Percentiles rank a stretch among this genome's conserved stretches.
These are phyloP conservation scores for Paradisaea rubra DNA, from an alignment of 2,113 vertebrate genomes.

Conservation along the genomic window DNA sequence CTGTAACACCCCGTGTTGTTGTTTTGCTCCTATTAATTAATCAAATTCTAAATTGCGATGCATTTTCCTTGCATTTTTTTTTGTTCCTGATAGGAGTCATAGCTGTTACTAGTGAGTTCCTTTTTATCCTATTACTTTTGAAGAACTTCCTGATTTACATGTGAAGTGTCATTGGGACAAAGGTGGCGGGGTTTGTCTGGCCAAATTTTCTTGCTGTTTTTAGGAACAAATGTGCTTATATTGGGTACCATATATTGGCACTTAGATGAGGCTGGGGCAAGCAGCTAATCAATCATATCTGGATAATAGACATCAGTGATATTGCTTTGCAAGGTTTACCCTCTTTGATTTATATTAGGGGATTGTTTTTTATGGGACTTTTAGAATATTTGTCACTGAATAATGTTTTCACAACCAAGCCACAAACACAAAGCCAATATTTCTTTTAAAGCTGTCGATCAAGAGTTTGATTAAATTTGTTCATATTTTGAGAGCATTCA, in stretches of 20 bases:
- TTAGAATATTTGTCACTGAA: slow-evolving; percentile 58
- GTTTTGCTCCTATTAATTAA: neutral
- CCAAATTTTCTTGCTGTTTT: slow-evolving; percentile 12
- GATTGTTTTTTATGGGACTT: slow-evolving; percentile 49
- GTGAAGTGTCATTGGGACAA: neutral
- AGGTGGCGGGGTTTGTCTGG: neutral
- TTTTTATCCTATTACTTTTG: neutral
- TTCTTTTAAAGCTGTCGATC: slow-evolving; percentile 30
- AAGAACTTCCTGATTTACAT: neutral
- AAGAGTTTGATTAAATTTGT: slow-evolving; percentile 32
- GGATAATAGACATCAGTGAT: slow-evolving; percentile 48
- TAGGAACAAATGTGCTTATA: slow-evolving; percentile 7
- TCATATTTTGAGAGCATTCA: neutral
- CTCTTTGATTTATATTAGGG: slow-evolving; percentile 53
- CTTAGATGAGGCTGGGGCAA: slow-evolving; percentile 34
- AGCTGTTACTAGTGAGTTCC: neutral
- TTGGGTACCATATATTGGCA: neutral
- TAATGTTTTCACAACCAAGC: slow-evolving; percentile 51
- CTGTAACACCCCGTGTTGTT: neutral
- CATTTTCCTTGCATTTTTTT: neutral
- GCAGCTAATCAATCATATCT: slow-evolving; percentile 37
- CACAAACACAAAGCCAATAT: slow-evolving; percentile 38
- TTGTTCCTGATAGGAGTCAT: neutral
- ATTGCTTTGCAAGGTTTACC: slow-evolving; percentile 55
- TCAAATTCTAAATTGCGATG: neutral